Evolutionary conservation across 2,113 vertebrate genomes (phyloP), one percentile per base, ranked within the genome.

Genomic region (Serinus canaria): DNA sequence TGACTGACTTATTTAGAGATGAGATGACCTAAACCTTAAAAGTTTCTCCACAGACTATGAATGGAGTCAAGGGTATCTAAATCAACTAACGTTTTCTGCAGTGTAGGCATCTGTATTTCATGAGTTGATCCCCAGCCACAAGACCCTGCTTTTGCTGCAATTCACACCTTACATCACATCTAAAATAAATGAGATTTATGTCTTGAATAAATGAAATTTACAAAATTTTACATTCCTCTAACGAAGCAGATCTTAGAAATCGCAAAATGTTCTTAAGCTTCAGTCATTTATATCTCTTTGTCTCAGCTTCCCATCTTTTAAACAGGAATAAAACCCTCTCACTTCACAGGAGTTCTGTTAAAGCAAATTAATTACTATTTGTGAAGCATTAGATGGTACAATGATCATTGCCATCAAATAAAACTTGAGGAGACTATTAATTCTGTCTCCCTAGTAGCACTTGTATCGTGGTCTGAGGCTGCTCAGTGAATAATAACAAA

Each of bases 331-430:
- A 68, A 69, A 69, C 4, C 7, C 20, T 62, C 24, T 88, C 21
- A 80, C 16, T 76, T 86, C n/a, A 62, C 6, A 73, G 31, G 18
- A 75, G 31, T 73, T 73, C 33, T 60, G 33, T 59, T 62, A 77
- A 81, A 88, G 25, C 6, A 92, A 92, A 89, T 87, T 81, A 84
- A 81, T 81, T 87, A 46, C 18, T 81, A 62, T 70, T 94, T 91
- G 23, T 83, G 64, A 92, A 87, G 18, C 25, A 59, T 67, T 92
- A 70, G 25, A 78, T 55, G 33, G 33, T 89, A 70, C 50, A 92
- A 83, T 87, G 50, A 83, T 63, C 41, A 78, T 56, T 94, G 10
- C 4, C 50, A 87, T 58, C 6, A 84, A 70, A 95, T 68, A 64
- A 52, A 49, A 6, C 22, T 69, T 22, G 50, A 75, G 6, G 30